These are phyloP conservation scores for Margarornis squamiger DNA, from an alignment of 2,797 vertebrate genomes.

Conservation along the genomic window DNA sequence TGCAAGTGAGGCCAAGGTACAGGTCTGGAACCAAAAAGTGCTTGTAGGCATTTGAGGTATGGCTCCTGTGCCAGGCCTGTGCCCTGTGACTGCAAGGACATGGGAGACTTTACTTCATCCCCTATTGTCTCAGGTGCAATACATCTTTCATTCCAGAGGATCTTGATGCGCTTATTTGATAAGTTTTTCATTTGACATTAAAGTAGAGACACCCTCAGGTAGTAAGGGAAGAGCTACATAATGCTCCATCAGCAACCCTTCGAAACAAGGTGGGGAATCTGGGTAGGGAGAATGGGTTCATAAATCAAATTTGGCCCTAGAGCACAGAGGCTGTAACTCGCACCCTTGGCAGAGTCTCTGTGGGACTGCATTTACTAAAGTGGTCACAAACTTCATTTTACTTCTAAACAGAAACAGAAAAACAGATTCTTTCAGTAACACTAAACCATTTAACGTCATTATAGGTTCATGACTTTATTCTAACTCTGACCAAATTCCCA, in stretches of 20 bases:
- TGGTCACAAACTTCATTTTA: neutral
- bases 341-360: neutral
- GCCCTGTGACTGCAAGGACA: neutral
- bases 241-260: neutral
- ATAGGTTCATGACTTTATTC: neutral
- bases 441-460: neutral
- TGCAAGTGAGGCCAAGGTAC: neutral
- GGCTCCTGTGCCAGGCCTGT: neutral
- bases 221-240: neutral
- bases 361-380: neutral
- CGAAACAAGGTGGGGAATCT: neutral
- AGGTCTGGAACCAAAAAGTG: neutral
- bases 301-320: neutral
- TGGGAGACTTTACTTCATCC: neutral
- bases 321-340: neutral
- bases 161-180: neutral
- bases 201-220: conserved; percentile 19
- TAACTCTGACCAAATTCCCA: neutral
- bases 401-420: neutral
- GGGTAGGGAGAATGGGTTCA: neutral
- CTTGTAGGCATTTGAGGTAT: neutral
- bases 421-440: neutral
- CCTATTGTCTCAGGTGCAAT: neutral
- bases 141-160: neutral
- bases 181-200: neutral